Percentiles rank a stretch among this genome's conserved stretches.
phyloP scores from a whole-genome alignment of 2,888 invertebrate genomes.

The Orthonevra nobilis region DNA sequence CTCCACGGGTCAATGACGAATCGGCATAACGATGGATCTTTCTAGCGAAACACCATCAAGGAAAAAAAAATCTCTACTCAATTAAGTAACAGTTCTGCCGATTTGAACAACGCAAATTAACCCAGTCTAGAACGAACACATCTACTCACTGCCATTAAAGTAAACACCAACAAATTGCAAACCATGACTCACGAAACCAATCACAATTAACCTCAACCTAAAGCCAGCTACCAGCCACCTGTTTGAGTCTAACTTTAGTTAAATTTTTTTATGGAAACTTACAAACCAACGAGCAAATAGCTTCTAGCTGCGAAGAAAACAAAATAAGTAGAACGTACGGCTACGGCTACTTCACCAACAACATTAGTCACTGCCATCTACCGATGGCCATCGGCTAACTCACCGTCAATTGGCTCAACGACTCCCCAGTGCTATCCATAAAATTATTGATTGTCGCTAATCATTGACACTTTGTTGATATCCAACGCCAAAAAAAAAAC shows the following conservation, averaged over 20 bases:
- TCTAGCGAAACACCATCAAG: too few relatives aligned
- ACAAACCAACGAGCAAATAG: constrained; percentile 10
- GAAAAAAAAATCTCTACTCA: too few relatives aligned
- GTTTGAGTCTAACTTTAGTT: constrained; percentile 28
- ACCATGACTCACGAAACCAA: constrained; percentile 14
- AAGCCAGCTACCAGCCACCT: constrained; percentile 31
- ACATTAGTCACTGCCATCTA: constrained; percentile 32
- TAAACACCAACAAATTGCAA: constrained; percentile 10
- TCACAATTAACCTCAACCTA: constrained; percentile 39
- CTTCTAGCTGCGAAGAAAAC: constrained; percentile 13
- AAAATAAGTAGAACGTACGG: constrained; percentile 1
- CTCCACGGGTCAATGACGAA: too few relatives aligned
- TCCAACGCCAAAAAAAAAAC: constrained; percentile 35
- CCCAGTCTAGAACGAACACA: too few relatives aligned
- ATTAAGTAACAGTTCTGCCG: too few relatives aligned
- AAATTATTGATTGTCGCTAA: constrained; percentile 28
- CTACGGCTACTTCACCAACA: not conserved
- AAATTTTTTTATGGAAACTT: constrained; percentile 38
- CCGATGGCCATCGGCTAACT: not conserved
- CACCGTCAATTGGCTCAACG: not conserved
- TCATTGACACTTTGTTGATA: constrained; percentile 1
- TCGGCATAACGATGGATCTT: too few relatives aligned
- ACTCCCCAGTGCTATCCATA: constrained; percentile 11
- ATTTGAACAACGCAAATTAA: too few relatives aligned
- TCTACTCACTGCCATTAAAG: too few relatives aligned